These are phyloP conservation scores for Sebastes steindachneri DNA, from an alignment of 2,797 vertebrate species.

Conservation along the genomic window DNA sequence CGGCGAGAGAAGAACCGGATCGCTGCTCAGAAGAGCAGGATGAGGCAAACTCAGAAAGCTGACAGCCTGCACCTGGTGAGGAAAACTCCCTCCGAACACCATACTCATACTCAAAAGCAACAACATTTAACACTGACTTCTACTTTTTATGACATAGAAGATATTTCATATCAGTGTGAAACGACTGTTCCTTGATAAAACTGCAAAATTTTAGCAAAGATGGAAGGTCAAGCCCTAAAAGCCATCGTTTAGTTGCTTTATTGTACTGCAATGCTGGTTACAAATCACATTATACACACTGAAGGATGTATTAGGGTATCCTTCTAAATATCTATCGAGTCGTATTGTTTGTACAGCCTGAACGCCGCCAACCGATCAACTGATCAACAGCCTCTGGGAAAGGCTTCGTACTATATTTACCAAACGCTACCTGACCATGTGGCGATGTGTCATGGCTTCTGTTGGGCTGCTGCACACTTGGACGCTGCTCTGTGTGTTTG, in stretches of 20 bases:
- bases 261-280: neutral
- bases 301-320: neutral
- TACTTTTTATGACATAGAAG: neutral
- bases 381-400: slow-evolving; percentile 6
- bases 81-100: slow-evolving; percentile 10
- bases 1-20: slow-evolving; percentile 97
- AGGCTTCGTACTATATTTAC: slow-evolving; percentile 72
- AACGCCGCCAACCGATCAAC: neutral
- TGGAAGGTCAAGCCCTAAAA: neutral
- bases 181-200: neutral
- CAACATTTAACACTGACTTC: neutral
- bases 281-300: neutral
- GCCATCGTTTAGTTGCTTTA: neutral
- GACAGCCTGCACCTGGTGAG: slow-evolving; percentile 97
- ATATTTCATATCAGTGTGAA: neutral
- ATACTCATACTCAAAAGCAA: neutral
- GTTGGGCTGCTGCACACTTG: slow-evolving; percentile 80
- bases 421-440: slow-evolving; percentile 82
- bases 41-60: slow-evolving; percentile 97
- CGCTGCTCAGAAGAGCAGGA: slow-evolving; percentile 96
- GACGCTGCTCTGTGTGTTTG: slow-evolving; percentile 73
- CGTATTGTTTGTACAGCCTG: neutral
- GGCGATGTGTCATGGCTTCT: slow-evolving; percentile 87
- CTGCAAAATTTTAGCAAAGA: neutral
- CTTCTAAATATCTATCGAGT: neutral